These are phyloP conservation scores for Callithrix jacchus DNA, from an alignment of 2,113 vertebrate genomes.

Conservation along the genomic window DNA sequence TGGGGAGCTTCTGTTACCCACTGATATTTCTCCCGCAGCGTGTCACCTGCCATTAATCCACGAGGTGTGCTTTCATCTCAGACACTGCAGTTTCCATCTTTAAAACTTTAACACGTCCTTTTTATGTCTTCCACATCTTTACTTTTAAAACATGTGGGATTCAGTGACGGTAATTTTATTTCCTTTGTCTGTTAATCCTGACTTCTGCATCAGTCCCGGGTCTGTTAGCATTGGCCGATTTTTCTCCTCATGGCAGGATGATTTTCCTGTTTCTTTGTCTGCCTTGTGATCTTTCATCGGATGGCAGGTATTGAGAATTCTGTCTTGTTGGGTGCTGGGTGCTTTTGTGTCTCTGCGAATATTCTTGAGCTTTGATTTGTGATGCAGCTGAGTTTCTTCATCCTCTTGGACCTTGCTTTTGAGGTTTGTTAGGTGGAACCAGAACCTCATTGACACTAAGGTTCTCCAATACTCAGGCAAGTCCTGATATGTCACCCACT, in stretches of 20 bases:
- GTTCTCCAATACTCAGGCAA: fast-evolving
- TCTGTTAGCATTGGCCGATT: background rate
- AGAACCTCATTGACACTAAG: background rate
- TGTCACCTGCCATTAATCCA: background rate
- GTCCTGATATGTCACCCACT: fast-evolving
- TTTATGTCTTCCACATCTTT: background rate
- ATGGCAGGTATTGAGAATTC: background rate
- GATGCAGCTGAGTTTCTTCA: background rate
- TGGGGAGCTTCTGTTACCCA: background rate
- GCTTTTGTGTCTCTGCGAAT: background rate
- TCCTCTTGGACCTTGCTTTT: background rate
- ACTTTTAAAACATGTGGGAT: background rate
- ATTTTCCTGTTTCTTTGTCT: background rate
- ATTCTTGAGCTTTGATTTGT: background rate
- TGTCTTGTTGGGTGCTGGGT: background rate
- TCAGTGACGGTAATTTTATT: background rate
- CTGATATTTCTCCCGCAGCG: background rate
- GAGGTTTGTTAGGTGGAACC: background rate
- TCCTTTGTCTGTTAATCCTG: background rate
- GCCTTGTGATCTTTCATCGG: background rate
- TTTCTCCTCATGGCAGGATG: background rate
- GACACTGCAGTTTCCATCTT: background rate
- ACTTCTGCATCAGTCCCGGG: background rate
- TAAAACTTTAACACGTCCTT: background rate
- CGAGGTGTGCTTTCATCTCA: background rate